Base-by-base conservation (phyloP, 1,140 invertebrate genomes). In the Heterodera carotae region DNA sequence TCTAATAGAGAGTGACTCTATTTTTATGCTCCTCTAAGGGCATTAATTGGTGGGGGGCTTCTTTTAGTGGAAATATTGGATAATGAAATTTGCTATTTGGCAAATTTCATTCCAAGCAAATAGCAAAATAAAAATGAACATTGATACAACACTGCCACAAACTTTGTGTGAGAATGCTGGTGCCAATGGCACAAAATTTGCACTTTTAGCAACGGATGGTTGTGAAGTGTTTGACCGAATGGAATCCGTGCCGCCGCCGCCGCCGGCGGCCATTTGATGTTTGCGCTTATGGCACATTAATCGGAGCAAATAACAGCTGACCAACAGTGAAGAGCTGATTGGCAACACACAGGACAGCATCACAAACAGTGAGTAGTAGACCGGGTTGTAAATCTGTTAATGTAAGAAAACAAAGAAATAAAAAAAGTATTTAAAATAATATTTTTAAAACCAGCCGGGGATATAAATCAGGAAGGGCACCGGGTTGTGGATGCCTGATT, bases 141-240 rank as follows among this genome's bases (percentile, higher is more conserved):
- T n/a, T n/a, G n/a, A n/a, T n/a, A n/a, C n/a, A n/a, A n/a, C n/a
- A n/a, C n/a, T n/a, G n/a, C n/a, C n/a, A n/a, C n/a, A 62, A 0
- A 56, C 72, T 25, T 74, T 74, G 33, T 64, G 43, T 56, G 72
- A 62, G 34, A 74, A 74, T 29, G 72, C 72, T 15, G 72, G 72
- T 8, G 72, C 72, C 27, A 74, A 56, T 34, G 72, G 59, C 39
- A 74, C 48, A 66, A 66, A 31, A 34, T 29, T 29, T 10, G 62
- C 33, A 66, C 12, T 66, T 66, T 29, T 66, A 7, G 6, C 62
- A 66, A 33, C 25, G 12, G 36, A 31, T 27, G n/a, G 39, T 6
- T n/a, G 22, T 39, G 72, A 43, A 10, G 72, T 34, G 64, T 64
- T 74, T 33, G 56, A 43, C 27, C 31, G 48, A 56, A 56, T 48